Base-by-base conservation (phyloP, 2,797 vertebrate genomes). In the Hylomyscus alleni region DNA sequence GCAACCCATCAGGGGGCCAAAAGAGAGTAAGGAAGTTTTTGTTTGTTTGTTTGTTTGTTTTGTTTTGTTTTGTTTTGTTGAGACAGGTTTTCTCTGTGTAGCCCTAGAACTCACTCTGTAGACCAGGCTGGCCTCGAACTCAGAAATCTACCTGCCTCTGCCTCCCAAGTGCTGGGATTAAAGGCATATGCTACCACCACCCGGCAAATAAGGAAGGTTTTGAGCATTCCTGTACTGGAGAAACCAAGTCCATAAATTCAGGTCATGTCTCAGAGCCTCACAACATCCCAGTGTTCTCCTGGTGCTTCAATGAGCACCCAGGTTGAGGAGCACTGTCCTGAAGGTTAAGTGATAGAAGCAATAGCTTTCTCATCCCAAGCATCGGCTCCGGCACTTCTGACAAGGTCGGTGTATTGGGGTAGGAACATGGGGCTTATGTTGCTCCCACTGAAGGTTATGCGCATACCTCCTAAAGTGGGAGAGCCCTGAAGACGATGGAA, bases 401-500 rank as follows among this genome's bases (percentile, higher is more conserved):
- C 19, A 58, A 80, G 9, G 34, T 44, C 89, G 76, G 94, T 12
- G 50, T 56, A 65, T 91, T 54, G 37, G 69, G 47, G 76, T 82
- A 90, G 34, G 84, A 95, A 44, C 22, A 17, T 40, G 47, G 20
- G 91, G 29, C 4, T 34, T 88, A 52, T 54, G 76, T 78, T 92
- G 86, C 82, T 93, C 60, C 47, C 85, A 26, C 14, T 56, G 69
- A 84, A 86, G 69, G 1, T 19, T 69, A 40, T 58, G 17, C 34
- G 50, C 24, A 24, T 58, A 22, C 50, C 37, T 85, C 82, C 37
- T 69, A 62, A 85, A 96, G 69, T 34, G 5, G 56, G 78, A 86
- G 29, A 93, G 50, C 54, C 52, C 84, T 77, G 67, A 84, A 97
- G 69, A 91, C 40, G 78, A 12, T n/a, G 77, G 77, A 77, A 58